These are phyloP conservation scores for Pygoscelis antarcticus DNA, from an alignment of 2,113 vertebrate genomes.

Conservation along the genomic window DNA sequence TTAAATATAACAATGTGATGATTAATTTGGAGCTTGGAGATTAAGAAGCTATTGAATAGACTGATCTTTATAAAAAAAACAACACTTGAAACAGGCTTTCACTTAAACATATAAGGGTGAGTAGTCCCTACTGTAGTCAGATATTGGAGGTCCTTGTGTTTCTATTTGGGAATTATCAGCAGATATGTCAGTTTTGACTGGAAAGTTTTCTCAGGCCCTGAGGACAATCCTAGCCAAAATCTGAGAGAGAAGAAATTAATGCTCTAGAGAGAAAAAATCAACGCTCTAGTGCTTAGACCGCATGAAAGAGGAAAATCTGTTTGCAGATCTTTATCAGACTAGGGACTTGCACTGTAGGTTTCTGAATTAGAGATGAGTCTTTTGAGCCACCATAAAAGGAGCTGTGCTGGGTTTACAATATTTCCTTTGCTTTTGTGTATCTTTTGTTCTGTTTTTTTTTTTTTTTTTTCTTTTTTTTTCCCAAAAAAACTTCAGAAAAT, in stretches of 20 bases:
- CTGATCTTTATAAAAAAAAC: not conserved
- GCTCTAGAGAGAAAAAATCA: not conserved
- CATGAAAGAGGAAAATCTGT: not conserved
- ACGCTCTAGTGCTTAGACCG: not conserved
- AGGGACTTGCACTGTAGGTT: not conserved
- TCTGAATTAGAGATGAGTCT: not conserved
- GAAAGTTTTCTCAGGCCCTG: not conserved
- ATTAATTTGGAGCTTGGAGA: not conserved
- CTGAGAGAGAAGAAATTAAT: not conserved
- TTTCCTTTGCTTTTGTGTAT: not conserved
- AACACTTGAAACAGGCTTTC: not conserved
- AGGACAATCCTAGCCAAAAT: not conserved
- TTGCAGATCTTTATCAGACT: not conserved
- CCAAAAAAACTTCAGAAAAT: not conserved
- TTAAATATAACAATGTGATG: not conserved
- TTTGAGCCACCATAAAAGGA: not conserved
- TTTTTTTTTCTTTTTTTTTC: accelerated
- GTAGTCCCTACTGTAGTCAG: not conserved
- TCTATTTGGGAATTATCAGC: not conserved
- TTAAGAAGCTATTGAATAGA: not conserved
- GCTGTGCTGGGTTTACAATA: not conserved
- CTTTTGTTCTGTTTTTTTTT: not conserved
- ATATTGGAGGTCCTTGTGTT: not conserved
- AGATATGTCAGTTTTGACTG: not conserved
- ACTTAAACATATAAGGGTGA: not conserved